Base-by-base conservation (phyloP, 2,797 vertebrate genomes). In the Crenichthys baileyi region DNA sequence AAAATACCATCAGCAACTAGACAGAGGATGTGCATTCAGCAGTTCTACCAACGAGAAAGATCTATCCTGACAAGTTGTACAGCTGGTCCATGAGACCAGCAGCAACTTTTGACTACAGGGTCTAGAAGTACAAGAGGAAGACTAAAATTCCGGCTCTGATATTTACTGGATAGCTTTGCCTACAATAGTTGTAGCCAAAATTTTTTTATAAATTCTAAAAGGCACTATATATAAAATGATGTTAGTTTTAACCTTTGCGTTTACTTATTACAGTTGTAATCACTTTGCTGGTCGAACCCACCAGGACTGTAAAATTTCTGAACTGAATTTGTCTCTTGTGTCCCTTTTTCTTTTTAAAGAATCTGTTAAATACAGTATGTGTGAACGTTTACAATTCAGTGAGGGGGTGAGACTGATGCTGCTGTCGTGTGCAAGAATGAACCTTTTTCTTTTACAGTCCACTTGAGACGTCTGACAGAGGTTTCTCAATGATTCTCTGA, bases 401-500 rank as follows among this genome's bases (percentile, higher is more conserved):
- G 53, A 73, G 24, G 36, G 22, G 24, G 22, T 44, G 65, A 67
- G 36, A n/a, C 12, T 41, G 12, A 73, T 1, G 7, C 20, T 73
- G 22, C 22, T 41, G 13, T 20, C 16, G 8, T n/a, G 72, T n/a
- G 51, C 5, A 55, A 16, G 50, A 36, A 36, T 16, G 22, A 72
- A 0, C 16, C n/a, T 11, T 65, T 55, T 63, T 22, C 55, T 26
- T 7, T 60, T 3, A 18, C 55, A 67, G 60, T 39, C 26, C 5
- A 22, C 18, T 8, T 15, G 2, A 29, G 51, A n/a, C 3, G 48
- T 39, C 76, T 77, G 29, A 67, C 51, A 76, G 46, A 75, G 68
- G 82, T 86, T 73, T 80, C 36, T 76, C 61, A 72, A 1, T 79
- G 67, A 61, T 78, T 86, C 84, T 67, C 70, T 0, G 26, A 67